A percentile compares a stretch with the other conserved stretches of the same genome.
These are phyloP conservation scores for Passer domesticus DNA, from an alignment of 2,113 vertebrate genomes.

Conservation along the genomic window DNA sequence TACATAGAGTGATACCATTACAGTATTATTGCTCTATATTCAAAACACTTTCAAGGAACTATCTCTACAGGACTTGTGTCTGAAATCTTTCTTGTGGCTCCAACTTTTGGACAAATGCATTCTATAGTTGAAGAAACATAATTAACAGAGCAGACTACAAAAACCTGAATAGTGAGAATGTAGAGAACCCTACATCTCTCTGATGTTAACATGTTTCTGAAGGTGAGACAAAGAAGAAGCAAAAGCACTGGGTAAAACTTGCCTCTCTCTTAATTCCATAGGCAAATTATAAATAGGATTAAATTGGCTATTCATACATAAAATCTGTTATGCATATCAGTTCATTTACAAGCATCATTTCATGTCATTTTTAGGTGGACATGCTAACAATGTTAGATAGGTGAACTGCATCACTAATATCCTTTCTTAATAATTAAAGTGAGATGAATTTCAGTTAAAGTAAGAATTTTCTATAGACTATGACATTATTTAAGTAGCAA, in stretches of 20 bases:
- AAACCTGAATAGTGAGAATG: neutral
- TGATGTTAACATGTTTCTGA: neutral
- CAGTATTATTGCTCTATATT: neutral
- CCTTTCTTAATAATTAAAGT: neutral
- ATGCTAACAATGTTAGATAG: neutral
- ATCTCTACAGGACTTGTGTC: neutral
- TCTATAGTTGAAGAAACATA: neutral
- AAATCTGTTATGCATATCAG: neutral
- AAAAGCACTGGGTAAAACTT: neutral
- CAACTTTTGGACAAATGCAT: neutral
- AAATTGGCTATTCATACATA: neutral
- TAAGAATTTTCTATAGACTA: neutral
- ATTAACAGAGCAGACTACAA: neutral
- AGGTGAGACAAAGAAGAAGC: neutral
- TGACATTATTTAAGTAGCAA: neutral
- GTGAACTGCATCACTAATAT: neutral
- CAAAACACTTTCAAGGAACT: neutral
- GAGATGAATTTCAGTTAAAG: neutral
- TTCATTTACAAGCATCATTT: neutral
- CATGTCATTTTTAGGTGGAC: neutral
- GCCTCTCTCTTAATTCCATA: neutral
- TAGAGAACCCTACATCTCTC: neutral
- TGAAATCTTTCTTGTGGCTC: neutral
- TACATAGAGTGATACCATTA: fast-evolving
- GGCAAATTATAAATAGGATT: neutral